phyloP scores from a whole-genome alignment of 92 coral and sea anemone species.

The Epizoanthus illoricatus region DNA sequence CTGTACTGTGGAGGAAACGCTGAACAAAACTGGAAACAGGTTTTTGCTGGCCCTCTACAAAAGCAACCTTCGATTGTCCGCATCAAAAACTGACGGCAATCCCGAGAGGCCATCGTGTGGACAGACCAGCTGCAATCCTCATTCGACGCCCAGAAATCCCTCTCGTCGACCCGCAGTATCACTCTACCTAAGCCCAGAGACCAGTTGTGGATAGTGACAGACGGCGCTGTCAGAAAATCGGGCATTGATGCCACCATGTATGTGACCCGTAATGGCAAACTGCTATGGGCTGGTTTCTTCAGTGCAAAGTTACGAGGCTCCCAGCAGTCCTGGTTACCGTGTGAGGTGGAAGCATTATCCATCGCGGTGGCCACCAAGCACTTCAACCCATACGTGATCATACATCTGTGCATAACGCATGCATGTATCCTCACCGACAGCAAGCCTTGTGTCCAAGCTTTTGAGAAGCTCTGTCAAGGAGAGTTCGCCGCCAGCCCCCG shows the following conservation, averaged over 20 bases:
- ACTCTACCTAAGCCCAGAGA: constrained; percentile 37
- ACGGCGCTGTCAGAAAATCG: constrained; percentile 42
- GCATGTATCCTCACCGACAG: constrained; percentile 46
- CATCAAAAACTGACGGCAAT: constrained; percentile 41
- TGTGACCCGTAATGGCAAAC: constrained; percentile 27
- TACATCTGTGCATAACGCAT: constrained; percentile 31
- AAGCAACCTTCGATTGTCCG: constrained; percentile 44
- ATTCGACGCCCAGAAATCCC: constrained; percentile 28
- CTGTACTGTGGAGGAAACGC: constrained; percentile 71
- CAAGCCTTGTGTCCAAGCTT: constrained; percentile 47
- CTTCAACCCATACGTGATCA: constrained; percentile 45
- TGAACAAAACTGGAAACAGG: constrained; percentile 48
- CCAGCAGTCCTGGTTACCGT: constrained; percentile 57
- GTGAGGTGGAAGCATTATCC: constrained; percentile 57
- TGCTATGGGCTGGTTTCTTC: constrained; percentile 46
- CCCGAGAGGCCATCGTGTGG: constrained; percentile 29
- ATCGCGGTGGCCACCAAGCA: constrained; percentile 48
- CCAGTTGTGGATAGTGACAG: constrained; percentile 49
- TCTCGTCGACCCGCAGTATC: constrained; percentile 20
- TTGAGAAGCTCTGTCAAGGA: constrained; percentile 46
- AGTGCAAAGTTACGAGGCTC: constrained; percentile 52
- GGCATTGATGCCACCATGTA: constrained; percentile 42
- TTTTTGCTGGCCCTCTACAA: constrained; percentile 43
- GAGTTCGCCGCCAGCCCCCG: constrained; percentile 61
- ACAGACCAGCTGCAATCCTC: constrained; percentile 40